Percentiles rank a stretch among this genome's conserved stretches.
Conservation (phyloP, 2,888 invertebrate genomes). For the Drosophila colorata region DNA sequence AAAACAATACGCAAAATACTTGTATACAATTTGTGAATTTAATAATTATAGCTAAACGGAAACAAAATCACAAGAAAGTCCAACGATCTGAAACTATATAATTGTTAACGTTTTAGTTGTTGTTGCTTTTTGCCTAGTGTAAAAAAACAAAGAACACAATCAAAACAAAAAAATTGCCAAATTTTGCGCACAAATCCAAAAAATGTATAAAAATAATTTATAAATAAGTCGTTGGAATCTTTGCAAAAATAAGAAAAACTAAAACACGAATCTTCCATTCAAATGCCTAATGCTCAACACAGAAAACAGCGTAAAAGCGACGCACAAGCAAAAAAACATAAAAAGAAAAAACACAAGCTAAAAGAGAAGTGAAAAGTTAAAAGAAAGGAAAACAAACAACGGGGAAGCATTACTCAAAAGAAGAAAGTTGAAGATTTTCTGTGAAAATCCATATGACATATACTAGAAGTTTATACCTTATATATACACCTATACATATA, state of each 20-base stretch:
- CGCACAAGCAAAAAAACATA: conserved; percentile 38
- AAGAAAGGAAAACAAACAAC: conserved; percentile 45
- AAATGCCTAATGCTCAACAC: conserved; percentile 69
- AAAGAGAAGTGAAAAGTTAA: conserved; percentile 12
- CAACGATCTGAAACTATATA: conserved; percentile 54
- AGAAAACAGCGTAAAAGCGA: conserved; percentile 31
- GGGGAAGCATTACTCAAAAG: conserved; percentile 74
- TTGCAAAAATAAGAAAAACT: conserved; percentile 3
- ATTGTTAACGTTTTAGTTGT: conserved; percentile 65
- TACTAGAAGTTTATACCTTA: conserved; percentile 74
- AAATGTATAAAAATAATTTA: conserved; percentile 24
- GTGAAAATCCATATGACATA: conserved; percentile 74
- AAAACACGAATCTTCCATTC: conserved; percentile 63
- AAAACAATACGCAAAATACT: conserved; percentile 31
- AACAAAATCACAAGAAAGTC: conserved; percentile 41
- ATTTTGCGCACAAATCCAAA: conserved; percentile 61
- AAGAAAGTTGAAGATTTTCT: conserved; percentile 76
- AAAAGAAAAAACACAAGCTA: conserved; percentile 7
- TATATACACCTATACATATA: conserved; percentile 51
- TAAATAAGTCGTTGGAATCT: conserved; percentile 44
- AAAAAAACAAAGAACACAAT: conserved; percentile 16
- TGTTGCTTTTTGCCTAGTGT: conserved; percentile 48
- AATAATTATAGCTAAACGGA: conserved; percentile 43
- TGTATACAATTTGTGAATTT: conserved; percentile 78
- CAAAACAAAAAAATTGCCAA: conserved; percentile 50